These are phyloP conservation scores for Onychomys torridus DNA, from an alignment of 2,797 vertebrate genomes.

Conservation along the genomic window DNA sequence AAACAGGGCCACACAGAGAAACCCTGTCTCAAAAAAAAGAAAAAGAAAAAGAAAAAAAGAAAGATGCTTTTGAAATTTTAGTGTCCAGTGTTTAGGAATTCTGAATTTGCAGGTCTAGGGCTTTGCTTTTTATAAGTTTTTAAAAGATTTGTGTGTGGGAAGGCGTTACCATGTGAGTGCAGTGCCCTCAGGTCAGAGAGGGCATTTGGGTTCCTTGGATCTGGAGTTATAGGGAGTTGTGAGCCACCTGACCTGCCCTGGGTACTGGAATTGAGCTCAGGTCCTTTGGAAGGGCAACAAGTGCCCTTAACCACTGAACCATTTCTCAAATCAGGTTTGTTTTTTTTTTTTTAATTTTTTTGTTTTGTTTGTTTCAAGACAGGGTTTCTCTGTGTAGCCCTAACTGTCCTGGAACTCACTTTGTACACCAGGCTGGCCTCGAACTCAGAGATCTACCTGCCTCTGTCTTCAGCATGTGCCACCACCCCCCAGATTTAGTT, in stretches of 20 bases:
- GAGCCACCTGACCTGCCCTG: neutral
- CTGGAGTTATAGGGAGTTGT: neutral
- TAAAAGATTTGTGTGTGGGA: neutral
- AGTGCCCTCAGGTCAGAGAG: neutral
- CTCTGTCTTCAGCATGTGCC: too few relatives aligned
- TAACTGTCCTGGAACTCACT: too few relatives aligned
- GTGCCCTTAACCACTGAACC: neutral
- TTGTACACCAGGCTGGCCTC: too few relatives aligned
- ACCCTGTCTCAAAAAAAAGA: neutral
- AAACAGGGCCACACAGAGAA: neutral
- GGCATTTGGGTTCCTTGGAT: neutral
- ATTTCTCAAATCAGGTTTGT: neutral
- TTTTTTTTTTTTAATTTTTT: neutral
- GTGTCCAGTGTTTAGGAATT: neutral
- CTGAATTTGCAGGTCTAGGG: neutral
- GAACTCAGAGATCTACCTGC: too few relatives aligned
- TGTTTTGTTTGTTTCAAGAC: too few relatives aligned
- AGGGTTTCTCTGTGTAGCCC: too few relatives aligned
- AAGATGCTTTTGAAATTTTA: neutral
- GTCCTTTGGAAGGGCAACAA: neutral
- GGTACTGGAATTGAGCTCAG: neutral
- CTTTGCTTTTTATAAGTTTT: neutral
- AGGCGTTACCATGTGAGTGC: neutral
- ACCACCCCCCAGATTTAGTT: too few relatives aligned
- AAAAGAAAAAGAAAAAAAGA: neutral